Evolutionary conservation across 2,797 vertebrate genomes (phyloP).

Genomic region (Zalophus californianus): DNA sequence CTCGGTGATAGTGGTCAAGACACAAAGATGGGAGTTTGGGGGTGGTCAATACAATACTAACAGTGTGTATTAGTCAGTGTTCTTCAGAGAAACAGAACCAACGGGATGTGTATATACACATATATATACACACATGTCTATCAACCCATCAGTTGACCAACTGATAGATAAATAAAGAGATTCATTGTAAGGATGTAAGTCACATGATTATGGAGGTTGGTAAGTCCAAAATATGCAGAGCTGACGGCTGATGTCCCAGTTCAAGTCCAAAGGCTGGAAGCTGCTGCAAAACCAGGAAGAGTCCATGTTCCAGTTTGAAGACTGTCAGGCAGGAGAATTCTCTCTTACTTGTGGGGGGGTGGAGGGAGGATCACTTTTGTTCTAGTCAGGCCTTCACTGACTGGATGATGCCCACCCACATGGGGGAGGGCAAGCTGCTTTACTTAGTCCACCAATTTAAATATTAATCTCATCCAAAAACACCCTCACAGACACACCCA

Average conservation of each 20-base stretch:
- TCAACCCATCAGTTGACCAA: neutral
- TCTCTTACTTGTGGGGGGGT: too few relatives aligned
- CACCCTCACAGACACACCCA: neutral
- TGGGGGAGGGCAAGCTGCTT: neutral
- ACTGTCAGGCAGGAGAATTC: neutral
- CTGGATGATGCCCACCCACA: neutral
- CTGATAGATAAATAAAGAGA: neutral
- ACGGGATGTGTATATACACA: neutral
- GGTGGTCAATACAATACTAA: neutral
- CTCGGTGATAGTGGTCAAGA: neutral
- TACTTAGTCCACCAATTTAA: neutral
- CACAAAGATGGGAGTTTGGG: neutral
- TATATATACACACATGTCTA: neutral
- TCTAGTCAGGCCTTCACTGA: neutral
- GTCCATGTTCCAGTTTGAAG: neutral
- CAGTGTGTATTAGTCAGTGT: neutral
- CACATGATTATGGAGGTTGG: neutral
- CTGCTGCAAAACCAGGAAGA: neutral
- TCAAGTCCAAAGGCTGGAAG: neutral
- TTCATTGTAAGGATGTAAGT: neutral
- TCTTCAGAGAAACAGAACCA: neutral
- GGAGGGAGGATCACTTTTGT: neutral
- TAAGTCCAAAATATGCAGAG: neutral
- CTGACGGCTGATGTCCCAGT: neutral
- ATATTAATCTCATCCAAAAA: neutral